phyloP scores from a whole-genome alignment of 1,140 invertebrate genomes.

The Heliconius eleuchia region DNA sequence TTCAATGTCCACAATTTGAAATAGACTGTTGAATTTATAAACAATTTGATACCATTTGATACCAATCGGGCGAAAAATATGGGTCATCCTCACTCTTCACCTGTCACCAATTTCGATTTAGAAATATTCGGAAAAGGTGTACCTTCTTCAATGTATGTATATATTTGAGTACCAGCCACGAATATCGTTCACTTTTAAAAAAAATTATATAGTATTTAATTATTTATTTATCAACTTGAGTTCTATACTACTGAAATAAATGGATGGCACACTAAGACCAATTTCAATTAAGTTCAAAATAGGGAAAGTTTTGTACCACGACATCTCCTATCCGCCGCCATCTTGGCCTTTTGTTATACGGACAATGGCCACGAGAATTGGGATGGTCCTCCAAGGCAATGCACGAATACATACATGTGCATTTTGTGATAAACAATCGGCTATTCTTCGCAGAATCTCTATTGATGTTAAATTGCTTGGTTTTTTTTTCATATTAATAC shows the following conservation, averaged over 20 bases:
- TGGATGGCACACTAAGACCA: background rate
- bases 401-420: constrained; percentile 40
- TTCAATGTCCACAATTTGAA: constrained; percentile 13
- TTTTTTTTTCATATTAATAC: too few relatives aligned
- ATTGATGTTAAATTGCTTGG: background rate
- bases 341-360: constrained; percentile 58
- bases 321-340: constrained; percentile 13
- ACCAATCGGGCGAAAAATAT: constrained; percentile 47
- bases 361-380: constrained; percentile 63
- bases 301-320: background rate
- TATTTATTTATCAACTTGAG: background rate
- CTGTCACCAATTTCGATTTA: background rate
- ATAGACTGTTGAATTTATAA: constrained; percentile 39
- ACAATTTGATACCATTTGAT: constrained; percentile 44
- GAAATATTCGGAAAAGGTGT: background rate
- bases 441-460: constrained; percentile 35
- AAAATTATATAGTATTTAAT: background rate
- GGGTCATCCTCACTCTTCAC: constrained; percentile 35
- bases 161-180: too few relatives aligned
- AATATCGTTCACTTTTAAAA: too few relatives aligned
- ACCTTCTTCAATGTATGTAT: too few relatives aligned
- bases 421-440: constrained; percentile 38
- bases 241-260: background rate
- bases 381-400: constrained; percentile 53
- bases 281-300: background rate